Evolutionary conservation across 2,888 invertebrate species (phyloP).

Genomic region (Dasypogon diadema): DNA sequence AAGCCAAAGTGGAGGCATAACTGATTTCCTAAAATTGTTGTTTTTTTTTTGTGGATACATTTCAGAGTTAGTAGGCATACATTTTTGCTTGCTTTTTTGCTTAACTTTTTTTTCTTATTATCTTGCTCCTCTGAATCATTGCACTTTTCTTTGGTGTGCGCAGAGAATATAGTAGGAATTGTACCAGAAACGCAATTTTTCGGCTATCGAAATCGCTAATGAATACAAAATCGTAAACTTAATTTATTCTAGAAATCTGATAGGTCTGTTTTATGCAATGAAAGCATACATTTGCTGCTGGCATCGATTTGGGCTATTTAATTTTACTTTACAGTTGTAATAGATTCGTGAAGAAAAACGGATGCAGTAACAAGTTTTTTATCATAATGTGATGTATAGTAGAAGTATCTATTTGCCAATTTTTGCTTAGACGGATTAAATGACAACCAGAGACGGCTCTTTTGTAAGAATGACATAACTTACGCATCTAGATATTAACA

Average conservation of each 20-base stretch:
- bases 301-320: neutral
- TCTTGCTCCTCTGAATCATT: constrained; percentile 21
- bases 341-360: too few relatives aligned
- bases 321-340: neutral
- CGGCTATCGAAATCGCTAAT: neutral
- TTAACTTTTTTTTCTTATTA: neutral
- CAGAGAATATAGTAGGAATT: constrained; percentile 9
- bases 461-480: constrained; percentile 9
- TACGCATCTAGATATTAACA: too few relatives aligned
- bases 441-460: too few relatives aligned
- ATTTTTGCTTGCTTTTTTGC: constrained; percentile 26
- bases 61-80: constrained; percentile 5
- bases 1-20: neutral
- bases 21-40: constrained; percentile 37
- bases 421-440: too few relatives aligned
- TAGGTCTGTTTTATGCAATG: constrained; percentile 20
- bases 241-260: constrained; percentile 46
- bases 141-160: constrained; percentile 18
- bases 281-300: neutral
- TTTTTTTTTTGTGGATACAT: too few relatives aligned
- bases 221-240: constrained; percentile 4
- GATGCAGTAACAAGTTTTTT: too few relatives aligned
- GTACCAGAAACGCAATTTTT: neutral
- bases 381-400: too few relatives aligned
- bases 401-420: too few relatives aligned